phyloP scores from a whole-genome alignment of 2,113 vertebrate genomes.

The Gymnocephalus cernua region DNA sequence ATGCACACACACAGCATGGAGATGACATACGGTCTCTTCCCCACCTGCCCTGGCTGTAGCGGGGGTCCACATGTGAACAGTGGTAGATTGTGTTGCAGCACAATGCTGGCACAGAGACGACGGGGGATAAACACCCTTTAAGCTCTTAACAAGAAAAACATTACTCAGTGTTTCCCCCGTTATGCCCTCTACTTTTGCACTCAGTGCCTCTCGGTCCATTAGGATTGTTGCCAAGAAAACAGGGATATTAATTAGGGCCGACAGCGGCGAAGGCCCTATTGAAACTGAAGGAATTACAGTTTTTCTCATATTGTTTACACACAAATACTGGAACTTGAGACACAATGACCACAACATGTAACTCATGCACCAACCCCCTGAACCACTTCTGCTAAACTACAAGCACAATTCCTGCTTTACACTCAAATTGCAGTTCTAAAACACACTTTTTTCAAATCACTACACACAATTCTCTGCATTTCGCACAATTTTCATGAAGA shows the following conservation, averaged over 20 bases:
- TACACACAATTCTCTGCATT: too few species aligned
- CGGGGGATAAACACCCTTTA: conserved; percentile 35
- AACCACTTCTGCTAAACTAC: too few species aligned
- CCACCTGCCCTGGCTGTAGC: conserved; percentile 36
- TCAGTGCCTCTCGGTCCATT: background rate
- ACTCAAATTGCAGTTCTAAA: too few species aligned
- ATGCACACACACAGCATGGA: background rate
- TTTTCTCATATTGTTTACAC: too few species aligned
- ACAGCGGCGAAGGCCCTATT: too few species aligned
- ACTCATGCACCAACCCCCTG: too few species aligned
- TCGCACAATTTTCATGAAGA: too few species aligned
- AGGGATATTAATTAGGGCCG: background rate
- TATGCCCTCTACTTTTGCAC: background rate
- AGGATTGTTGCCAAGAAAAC: background rate
- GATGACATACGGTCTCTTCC: background rate
- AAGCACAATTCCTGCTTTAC: too few species aligned
- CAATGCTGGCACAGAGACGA: conserved; percentile 18
- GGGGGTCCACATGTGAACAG: conserved; percentile 35
- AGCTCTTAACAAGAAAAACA: conserved; percentile 40
- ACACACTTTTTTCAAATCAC: too few species aligned
- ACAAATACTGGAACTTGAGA: too few species aligned
- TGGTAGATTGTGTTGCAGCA: conserved; percentile 39
- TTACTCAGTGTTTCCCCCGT: background rate
- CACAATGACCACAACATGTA: too few species aligned
- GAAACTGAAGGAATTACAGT: too few species aligned